phyloP scores from a whole-genome alignment of 37 sponge, comb jelly and placozoan species.

The Spongilla lacustris region DNA sequence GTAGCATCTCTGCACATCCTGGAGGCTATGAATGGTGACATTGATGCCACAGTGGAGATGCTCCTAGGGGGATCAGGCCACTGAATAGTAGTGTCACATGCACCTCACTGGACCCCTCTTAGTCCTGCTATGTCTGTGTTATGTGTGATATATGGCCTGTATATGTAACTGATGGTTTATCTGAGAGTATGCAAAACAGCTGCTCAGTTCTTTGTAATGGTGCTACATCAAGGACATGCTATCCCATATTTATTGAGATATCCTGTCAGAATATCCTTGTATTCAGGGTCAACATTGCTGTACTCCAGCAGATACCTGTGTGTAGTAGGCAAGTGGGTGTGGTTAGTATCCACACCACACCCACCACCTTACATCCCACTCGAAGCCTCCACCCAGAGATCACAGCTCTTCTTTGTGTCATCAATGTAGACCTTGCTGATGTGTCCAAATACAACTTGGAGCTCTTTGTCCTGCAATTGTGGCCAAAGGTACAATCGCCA shows the following conservation, averaged over 20 bases:
- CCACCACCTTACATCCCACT: constrained; percentile 72
- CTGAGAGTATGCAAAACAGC: no score
- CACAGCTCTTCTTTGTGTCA: neutral
- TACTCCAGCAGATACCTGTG: constrained; percentile 11
- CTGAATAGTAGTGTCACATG: neutral
- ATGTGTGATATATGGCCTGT: no score
- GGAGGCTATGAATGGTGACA: constrained; percentile 67
- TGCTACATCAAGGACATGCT: neutral
- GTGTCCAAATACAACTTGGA: constrained; percentile 77
- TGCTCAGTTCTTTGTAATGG: no score
- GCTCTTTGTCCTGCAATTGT: constrained; percentile 60
- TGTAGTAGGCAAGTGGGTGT: neutral
- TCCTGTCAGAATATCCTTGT: neutral
- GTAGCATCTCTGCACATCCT: constrained; percentile 73
- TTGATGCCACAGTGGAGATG: constrained; percentile 72
- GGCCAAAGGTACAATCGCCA: neutral
- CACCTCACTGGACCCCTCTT: no score
- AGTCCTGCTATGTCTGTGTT: no score
- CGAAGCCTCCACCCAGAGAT: constrained; percentile 71
- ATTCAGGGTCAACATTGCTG: constrained; percentile 24
- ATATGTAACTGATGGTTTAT: no score
- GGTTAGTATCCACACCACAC: neutral
- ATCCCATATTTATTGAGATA: constrained; percentile 5
- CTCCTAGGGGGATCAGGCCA: constrained; percentile 26
- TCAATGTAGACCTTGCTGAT: constrained; percentile 54